Conservation (phyloP, 2,888 invertebrate species). For the Hypolimnas misippus region DNA sequence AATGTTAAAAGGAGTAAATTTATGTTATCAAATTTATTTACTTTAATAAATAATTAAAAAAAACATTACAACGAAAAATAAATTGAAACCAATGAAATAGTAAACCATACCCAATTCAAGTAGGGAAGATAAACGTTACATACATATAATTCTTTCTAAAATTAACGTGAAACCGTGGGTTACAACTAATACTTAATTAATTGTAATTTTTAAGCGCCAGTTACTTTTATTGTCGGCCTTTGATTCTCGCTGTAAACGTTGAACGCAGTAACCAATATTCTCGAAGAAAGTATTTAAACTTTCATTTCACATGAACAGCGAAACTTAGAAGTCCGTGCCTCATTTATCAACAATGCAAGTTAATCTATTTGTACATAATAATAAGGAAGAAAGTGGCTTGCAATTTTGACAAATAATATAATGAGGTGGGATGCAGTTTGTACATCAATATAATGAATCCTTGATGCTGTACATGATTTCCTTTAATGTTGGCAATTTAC, state of each 20-base stretch:
- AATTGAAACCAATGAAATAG: too few relatives aligned
- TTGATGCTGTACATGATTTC: constrained; percentile 52
- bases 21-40: too few relatives aligned
- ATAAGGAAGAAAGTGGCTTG: constrained; percentile 35
- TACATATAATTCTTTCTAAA: too few relatives aligned
- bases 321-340: background rate
- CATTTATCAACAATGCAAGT: constrained; percentile 19
- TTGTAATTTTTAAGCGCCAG: too few relatives aligned
- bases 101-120: too few relatives aligned
- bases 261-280: background rate
- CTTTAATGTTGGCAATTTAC: constrained; percentile 60
- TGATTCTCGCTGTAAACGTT: background rate
- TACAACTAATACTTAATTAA: too few relatives aligned
- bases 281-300: background rate
- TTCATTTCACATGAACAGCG: constrained; percentile 4
- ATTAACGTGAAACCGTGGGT: too few relatives aligned
- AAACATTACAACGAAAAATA: too few relatives aligned
- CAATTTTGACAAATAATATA: constrained; percentile 42
- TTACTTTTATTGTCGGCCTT: too few relatives aligned
- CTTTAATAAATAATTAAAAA: too few relatives aligned
- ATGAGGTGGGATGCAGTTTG: constrained; percentile 41
- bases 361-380: constrained; percentile 16
- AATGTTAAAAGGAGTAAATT: too few relatives aligned
- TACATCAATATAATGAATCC: constrained; percentile 49
- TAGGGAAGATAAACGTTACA: too few relatives aligned